Conservation (phyloP, 2,113 vertebrate genomes). For the Empidonax alnorum region DNA sequence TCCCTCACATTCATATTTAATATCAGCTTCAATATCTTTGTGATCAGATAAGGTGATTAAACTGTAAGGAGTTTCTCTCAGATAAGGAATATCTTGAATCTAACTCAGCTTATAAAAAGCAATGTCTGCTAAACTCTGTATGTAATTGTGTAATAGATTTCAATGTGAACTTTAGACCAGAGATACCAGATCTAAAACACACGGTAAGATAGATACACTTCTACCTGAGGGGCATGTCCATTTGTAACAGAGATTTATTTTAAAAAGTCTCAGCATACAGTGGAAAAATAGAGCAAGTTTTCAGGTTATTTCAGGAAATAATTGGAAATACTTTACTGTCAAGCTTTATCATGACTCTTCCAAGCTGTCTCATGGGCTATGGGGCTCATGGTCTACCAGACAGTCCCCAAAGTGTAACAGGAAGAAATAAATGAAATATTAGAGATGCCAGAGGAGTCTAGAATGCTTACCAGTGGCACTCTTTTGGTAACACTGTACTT, state of each 20-base stretch:
- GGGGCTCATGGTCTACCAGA: slow-evolving; percentile 77
- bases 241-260: not conserved
- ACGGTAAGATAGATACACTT: not conserved
- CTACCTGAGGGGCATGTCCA: not conserved
- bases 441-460: not conserved
- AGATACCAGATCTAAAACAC: not conserved
- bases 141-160: not conserved
- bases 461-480: not conserved
- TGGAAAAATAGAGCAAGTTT: not conserved
- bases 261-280: not conserved
- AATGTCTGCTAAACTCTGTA: rapidly evolving
- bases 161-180: not conserved
- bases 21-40: not conserved
- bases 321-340: slow-evolving; percentile 82
- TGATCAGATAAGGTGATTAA: not conserved
- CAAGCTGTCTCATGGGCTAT: slow-evolving; percentile 78
- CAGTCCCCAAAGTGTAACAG: slow-evolving; percentile 76
- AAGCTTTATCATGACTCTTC: slow-evolving; percentile 81
- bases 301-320: not conserved
- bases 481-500: not conserved
- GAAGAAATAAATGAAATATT: not conserved
- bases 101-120: not conserved
- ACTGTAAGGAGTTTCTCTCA: not conserved
- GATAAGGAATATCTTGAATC: not conserved
- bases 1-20: not conserved